Percentiles rank a stretch among this genome's conserved stretches.
Evolutionary conservation across 1,140 invertebrate species (phyloP).

Genomic region (Daktulosphaira vitifoliae): DNA sequence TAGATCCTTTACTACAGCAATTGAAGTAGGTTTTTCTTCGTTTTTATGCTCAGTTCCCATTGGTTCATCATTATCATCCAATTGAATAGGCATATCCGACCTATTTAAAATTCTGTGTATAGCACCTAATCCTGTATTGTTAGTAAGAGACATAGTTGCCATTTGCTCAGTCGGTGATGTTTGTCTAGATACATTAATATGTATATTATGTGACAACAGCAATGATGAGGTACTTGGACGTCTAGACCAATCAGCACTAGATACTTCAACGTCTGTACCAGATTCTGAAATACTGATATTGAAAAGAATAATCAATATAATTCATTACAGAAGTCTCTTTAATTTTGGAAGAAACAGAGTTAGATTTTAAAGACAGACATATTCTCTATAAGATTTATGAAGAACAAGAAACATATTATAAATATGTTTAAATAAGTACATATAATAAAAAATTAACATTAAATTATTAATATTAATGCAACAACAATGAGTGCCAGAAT

Average conservation of each 20-base stretch:
- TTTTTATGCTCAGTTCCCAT: conserved; percentile 16
- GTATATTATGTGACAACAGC: conserved; percentile 17
- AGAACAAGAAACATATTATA: too few relatives aligned
- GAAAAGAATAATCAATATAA: too few relatives aligned
- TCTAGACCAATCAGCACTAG: conserved; percentile 25
- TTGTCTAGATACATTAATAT: conserved; percentile 29
- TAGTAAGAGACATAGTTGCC: conserved; percentile 12
- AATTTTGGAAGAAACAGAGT: too few relatives aligned
- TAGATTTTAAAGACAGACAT: too few relatives aligned
- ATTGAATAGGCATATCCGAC: conserved; percentile 24
- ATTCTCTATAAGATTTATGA: too few relatives aligned
- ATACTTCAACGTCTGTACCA: conserved; percentile 21
- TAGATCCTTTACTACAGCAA: neutral
- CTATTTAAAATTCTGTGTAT: conserved; percentile 27
- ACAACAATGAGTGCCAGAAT: too few relatives aligned
- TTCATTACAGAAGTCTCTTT: too few relatives aligned
- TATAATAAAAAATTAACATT: too few relatives aligned
- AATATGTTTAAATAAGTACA: too few relatives aligned
- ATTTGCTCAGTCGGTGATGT: conserved; percentile 29
- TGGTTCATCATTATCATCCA: conserved; percentile 19
- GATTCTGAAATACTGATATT: conserved; percentile 28
- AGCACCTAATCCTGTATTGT: conserved; percentile 20
- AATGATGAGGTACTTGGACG: conserved; percentile 23
- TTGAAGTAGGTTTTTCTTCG: conserved; percentile 1
- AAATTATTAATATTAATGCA: too few relatives aligned